Base-by-base conservation (phyloP, 2,797 vertebrate genomes). In the Chanos chanos region DNA sequence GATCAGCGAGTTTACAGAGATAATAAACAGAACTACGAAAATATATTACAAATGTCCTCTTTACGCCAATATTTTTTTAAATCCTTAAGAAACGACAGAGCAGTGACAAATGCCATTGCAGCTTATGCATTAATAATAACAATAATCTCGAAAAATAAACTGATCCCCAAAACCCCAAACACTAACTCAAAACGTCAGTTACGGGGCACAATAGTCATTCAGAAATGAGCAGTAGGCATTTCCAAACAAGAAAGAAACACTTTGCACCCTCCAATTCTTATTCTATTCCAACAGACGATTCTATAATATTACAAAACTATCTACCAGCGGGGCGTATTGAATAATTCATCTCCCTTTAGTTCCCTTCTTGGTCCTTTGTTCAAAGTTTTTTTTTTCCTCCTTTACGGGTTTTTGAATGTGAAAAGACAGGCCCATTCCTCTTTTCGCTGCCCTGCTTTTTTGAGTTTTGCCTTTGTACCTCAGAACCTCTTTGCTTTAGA, bases 301-400 rank as follows among this genome's bases (percentile, higher is more conserved):
- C 66, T 73, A 77, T 82, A 72, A 78, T 84, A 88, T 87, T 79
- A 86, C 81, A 76, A 76, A 71, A 81, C 85, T 80, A 77, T 83
- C 81, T 71, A 85, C 48, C 91, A 88, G 89, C 82, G n/a, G 90
- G 91, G 79, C 77, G 83, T 80, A 77, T 73, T 78, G 85, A 86
- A 78, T 86, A 78, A 89, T 83, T 83, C 75, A 88, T 66, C 77
- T 79, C 64, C 75, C 67, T 82, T 87, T 88, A 81, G 89, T 85
- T 77, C 75, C 70, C 61, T 70, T 71, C 72, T 55, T 30, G 54
- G 76, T 75, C 87, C 73, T 90, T 92, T 92, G 89, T 91, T 81
- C 82, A 15, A 44, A 81, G 60, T 76, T 76, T 80, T 76, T 69
- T 47, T 75, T 77, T 64, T 48, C 45, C 60, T 65, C 72, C 67